Conservation (phyloP, 2,113 vertebrate genomes). For the Saguinus midas region DNA sequence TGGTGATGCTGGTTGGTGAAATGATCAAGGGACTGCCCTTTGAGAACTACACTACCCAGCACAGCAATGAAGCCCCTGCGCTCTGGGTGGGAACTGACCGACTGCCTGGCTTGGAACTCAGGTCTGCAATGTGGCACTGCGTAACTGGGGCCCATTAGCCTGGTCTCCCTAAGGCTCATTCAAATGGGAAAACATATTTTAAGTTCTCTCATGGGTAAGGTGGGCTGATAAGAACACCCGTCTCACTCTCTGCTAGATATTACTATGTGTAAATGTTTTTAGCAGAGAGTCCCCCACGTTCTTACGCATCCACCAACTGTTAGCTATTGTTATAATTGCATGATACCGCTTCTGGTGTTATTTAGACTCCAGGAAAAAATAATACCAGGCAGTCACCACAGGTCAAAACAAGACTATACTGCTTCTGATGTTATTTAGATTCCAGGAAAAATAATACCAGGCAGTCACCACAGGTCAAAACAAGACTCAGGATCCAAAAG, state of each 20-base stretch:
- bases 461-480: background rate
- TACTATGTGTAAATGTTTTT: background rate
- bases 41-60: fast-evolving
- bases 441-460: background rate
- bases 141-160: background rate
- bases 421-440: background rate
- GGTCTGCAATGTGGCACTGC: background rate
- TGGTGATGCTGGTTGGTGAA: fast-evolving
- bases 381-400: background rate
- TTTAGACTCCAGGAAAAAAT: background rate
- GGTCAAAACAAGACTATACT: background rate
- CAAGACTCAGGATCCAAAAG: background rate
- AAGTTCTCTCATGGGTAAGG: background rate
- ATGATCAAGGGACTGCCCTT: background rate
- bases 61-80: fast-evolving
- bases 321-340: background rate
- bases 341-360: background rate
- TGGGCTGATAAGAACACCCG: background rate
- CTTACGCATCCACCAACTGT: background rate
- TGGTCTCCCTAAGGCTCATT: background rate
- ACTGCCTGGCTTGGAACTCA: background rate
- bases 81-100: background rate
- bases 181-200: background rate
- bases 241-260: background rate
- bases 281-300: background rate